Evolutionary conservation across 2,797 vertebrate genomes (phyloP).

Genomic region (Syndactyla subalaris): DNA sequence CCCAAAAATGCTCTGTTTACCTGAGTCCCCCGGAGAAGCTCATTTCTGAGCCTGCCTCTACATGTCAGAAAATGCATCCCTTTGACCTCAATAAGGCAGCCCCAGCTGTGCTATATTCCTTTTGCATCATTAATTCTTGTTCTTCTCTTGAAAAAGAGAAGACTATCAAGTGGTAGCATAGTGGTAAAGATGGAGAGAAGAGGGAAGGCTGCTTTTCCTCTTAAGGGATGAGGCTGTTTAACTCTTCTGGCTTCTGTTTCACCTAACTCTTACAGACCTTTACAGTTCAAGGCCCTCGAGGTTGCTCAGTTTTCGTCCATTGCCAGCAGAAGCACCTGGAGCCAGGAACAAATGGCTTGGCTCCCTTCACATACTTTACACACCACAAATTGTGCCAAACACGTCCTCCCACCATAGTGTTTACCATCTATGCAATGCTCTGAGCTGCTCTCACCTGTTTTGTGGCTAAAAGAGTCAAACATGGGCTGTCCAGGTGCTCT

Average conservation of each 20-base stretch:
- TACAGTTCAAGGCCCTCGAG: background rate
- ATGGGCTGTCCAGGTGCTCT: background rate
- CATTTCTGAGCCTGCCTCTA: background rate
- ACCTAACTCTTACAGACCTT: background rate
- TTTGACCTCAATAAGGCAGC: background rate
- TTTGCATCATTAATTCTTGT: background rate
- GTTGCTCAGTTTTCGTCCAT: background rate
- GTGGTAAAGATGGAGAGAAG: background rate
- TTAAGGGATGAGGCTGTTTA: background rate
- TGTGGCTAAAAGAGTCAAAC: background rate
- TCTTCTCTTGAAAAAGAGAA: background rate
- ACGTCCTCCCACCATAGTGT: fast-evolving
- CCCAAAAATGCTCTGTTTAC: background rate
- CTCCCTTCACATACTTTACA: background rate
- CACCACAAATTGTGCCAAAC: background rate
- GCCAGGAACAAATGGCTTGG: background rate
- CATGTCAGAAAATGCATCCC: background rate
- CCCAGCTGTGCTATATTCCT: background rate
- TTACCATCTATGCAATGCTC: background rate
- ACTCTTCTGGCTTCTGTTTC: background rate
- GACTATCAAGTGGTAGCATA: background rate
- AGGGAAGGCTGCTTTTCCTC: background rate
- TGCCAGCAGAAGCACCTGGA: background rate
- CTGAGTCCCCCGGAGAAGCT: background rate
- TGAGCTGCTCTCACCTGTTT: background rate